Percentiles rank a stretch among this genome's conserved stretches.
Evolutionary conservation across 2,113 vertebrate species (phyloP).

Genomic region (Pseudopodoces humilis): DNA sequence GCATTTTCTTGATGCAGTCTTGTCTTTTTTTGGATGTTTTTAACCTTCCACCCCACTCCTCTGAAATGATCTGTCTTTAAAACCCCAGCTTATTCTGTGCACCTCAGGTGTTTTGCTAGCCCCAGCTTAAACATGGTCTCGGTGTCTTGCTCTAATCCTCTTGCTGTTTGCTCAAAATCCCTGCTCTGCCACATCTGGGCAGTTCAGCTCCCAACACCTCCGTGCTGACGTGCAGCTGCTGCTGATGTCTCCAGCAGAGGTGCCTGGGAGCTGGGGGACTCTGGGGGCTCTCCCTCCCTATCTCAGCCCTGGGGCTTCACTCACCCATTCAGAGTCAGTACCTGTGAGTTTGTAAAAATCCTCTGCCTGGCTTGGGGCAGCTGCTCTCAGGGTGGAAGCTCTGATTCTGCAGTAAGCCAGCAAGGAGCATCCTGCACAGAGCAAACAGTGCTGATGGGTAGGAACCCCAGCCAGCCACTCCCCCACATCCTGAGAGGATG

Average conservation of each 20-base stretch:
- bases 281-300: not conserved
- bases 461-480: not conserved
- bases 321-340: not conserved
- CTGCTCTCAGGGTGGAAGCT: not conserved
- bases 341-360: not conserved
- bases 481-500: not conserved
- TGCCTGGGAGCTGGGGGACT: not conserved
- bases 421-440: fast-evolving
- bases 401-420: not conserved
- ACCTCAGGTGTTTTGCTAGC: not conserved
- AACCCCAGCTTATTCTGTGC: not conserved
- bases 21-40: not conserved
- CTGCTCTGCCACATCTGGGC: not conserved
- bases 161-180: not conserved
- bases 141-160: not conserved
- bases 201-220: not conserved
- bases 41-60: not conserved
- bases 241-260: not conserved
- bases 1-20: not conserved
- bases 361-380: not conserved
- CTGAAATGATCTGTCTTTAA: slow-evolving; percentile 3
- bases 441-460: fast-evolving
- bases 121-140: fast-evolving
- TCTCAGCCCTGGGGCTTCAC: not conserved
- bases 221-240: fast-evolving